Evolutionary conservation across 2,797 vertebrate species (phyloP).

Genomic region (Acanthis flammea): DNA sequence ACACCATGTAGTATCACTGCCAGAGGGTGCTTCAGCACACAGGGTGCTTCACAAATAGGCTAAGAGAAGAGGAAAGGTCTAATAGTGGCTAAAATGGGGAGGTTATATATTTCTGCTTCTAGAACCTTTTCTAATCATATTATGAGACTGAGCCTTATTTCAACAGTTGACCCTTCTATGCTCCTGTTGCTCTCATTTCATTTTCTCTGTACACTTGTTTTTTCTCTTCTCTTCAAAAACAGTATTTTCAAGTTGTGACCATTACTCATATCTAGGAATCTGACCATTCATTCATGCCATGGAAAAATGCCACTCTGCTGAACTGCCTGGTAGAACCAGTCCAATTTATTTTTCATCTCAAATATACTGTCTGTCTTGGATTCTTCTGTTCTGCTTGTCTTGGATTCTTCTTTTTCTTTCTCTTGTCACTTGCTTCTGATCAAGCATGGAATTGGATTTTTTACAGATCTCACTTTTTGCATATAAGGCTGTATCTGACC

Average conservation of each 20-base stretch:
- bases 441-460: conserved; percentile 36
- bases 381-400: background rate
- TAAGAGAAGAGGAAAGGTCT: background rate
- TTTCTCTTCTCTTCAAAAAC: background rate
- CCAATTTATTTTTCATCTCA: background rate
- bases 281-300: background rate
- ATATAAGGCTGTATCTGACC: background rate
- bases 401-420: background rate
- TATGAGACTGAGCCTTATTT: background rate
- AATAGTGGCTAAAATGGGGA: background rate
- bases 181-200: background rate
- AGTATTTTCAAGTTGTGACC: background rate
- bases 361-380: background rate
- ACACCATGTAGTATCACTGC: rapidly evolving
- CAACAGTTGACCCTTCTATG: background rate
- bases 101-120: background rate
- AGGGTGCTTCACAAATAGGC: background rate
- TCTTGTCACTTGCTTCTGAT: background rate
- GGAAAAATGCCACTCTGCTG: background rate
- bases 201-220: background rate
- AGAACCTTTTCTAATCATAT: background rate
- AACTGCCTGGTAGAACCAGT: background rate
- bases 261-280: background rate
- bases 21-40: background rate
- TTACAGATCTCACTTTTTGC: background rate